phyloP scores from a whole-genome alignment of 64 coral and sea anemone genomes.

The Montipora efflorescens region DNA sequence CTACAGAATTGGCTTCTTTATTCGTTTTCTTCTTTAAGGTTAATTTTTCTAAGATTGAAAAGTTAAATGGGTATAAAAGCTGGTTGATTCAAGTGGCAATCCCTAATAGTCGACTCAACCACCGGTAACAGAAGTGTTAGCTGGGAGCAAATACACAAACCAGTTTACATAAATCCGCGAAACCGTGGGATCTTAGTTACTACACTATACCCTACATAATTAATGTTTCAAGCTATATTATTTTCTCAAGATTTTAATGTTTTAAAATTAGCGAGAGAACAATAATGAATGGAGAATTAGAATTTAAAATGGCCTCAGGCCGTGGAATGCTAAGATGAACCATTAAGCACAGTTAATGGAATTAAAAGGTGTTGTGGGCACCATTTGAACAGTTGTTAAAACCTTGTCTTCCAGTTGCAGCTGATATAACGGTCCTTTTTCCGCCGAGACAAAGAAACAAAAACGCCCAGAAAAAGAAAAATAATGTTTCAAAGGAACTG shows the following conservation, averaged over 20 bases:
- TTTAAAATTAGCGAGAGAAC: not conserved
- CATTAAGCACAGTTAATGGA: constrained; percentile 39
- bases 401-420: constrained; percentile 9
- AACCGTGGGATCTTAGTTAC: not conserved
- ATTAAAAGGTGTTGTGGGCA: constrained; percentile 11
- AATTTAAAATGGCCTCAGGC: not conserved
- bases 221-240: not conserved
- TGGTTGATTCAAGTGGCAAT: not conserved
- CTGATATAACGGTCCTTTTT: constrained; percentile 48
- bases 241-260: not conserved
- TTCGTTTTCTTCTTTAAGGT: no score
- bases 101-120: not conserved
- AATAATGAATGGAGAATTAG: not conserved
- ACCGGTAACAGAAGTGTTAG: not conserved
- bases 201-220: not conserved
- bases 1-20: no score
- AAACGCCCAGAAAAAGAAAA: constrained; percentile 2
- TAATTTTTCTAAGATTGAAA: not conserved
- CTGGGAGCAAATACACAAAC: not conserved
- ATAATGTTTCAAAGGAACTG: constrained; percentile 42
- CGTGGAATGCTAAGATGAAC: not conserved
- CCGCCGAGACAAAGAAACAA: constrained; percentile 8
- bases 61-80: not conserved
- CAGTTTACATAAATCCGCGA: not conserved
- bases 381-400: constrained; percentile 38